phyloP scores from a whole-genome alignment of 2,888 invertebrate genomes.

The Drosophila heteroneura region DNA sequence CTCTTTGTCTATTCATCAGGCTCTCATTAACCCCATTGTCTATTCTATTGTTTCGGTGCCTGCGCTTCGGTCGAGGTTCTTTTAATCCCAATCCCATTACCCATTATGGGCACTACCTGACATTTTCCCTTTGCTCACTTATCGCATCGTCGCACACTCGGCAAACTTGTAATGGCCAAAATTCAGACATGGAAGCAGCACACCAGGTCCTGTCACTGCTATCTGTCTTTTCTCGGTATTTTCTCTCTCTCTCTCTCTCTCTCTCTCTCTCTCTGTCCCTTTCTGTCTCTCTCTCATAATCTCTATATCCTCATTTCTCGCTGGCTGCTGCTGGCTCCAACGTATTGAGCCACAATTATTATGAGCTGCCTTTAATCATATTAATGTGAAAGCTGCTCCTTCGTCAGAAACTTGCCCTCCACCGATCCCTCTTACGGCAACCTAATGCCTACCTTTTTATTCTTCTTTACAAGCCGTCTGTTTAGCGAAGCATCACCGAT shows the following conservation, averaged over 20 bases:
- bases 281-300: background rate
- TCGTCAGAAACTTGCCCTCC: conserved; percentile 7
- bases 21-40: conserved; percentile 51
- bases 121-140: conserved; percentile 52
- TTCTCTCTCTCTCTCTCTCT: background rate
- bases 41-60: conserved; percentile 35
- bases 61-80: background rate
- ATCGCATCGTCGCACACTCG: conserved; percentile 64
- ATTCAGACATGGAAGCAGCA: background rate
- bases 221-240: background rate
- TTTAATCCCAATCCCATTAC: conserved; percentile 40
- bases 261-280: background rate
- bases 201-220: background rate
- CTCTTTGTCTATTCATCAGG: conserved; percentile 56
- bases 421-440: background rate
- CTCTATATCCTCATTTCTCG: background rate
- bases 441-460: background rate
- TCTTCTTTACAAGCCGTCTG: conserved; percentile 20
- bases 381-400: conserved; percentile 57
- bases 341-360: conserved; percentile 72
- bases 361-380: conserved; percentile 77
- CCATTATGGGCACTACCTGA: conserved; percentile 46
- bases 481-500: conserved; percentile 60
- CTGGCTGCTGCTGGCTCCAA: conserved; percentile 1
- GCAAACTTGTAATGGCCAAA: conserved; percentile 33